Conservation (phyloP, 2,113 vertebrate species). For the Coptodon bakossiorum region DNA sequence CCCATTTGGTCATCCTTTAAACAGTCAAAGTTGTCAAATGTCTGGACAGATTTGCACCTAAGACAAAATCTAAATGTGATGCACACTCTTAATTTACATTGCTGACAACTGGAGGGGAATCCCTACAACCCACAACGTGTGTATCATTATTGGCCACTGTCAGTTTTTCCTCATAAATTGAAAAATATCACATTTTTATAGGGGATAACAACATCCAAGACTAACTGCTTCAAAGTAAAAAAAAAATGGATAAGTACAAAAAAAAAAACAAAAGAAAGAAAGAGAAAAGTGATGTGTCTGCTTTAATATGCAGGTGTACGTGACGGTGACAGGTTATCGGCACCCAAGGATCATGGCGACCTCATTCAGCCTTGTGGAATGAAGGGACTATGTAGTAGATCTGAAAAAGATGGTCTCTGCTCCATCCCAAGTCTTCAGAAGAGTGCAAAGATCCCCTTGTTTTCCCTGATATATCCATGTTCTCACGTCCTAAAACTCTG, state of each 20-base stretch:
- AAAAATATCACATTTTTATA: conserved; percentile 75
- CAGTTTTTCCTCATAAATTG: conserved; percentile 53
- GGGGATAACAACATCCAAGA: conserved; percentile 75
- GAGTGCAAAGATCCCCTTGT: conserved; percentile 89
- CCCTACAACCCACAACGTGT: conserved; percentile 72
- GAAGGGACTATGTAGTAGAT: conserved; percentile 88
- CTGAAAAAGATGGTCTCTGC: conserved; percentile 86
- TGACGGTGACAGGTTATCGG: conserved; percentile 81
- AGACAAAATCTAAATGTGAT: conserved; percentile 70
- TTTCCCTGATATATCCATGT: conserved; percentile 81
- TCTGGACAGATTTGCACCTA: conserved; percentile 74
- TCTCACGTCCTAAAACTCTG: conserved; percentile 87
- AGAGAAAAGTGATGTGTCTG: conserved; percentile 71
- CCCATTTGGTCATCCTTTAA: conserved; percentile 81
- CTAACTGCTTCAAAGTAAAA: conserved; percentile 67
- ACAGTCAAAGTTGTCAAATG: conserved; percentile 58
- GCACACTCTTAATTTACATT: conserved; percentile 56
- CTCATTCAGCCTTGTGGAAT: conserved; percentile 89
- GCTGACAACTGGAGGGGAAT: conserved; percentile 70
- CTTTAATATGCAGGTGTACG: conserved; percentile 83
- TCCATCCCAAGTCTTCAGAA: conserved; percentile 87
- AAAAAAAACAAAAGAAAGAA: neutral
- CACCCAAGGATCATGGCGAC: conserved; percentile 86
- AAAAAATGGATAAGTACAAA: conserved; percentile 64
- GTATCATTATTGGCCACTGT: conserved; percentile 66